Conservation (phyloP, 2,888 invertebrate genomes). For the Tuta absoluta region DNA sequence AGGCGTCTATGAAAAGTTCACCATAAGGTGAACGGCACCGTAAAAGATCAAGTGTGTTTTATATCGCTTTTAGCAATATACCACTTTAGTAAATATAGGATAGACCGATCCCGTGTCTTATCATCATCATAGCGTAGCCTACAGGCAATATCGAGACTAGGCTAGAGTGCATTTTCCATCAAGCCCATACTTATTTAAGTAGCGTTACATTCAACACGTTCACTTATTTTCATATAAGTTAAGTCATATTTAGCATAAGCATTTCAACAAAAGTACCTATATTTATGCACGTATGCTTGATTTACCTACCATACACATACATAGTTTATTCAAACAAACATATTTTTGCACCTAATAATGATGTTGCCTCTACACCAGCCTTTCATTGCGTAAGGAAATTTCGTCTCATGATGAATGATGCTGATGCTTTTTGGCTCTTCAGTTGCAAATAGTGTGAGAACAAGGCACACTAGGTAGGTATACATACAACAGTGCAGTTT, state of each 20-base stretch:
- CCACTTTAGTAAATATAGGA: constrained; percentile 6
- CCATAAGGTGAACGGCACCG: constrained; percentile 24
- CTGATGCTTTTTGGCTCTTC: constrained; percentile 3
- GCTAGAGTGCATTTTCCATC: not conserved
- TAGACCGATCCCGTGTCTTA: not conserved
- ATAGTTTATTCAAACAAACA: no score
- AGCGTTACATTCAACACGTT: no score
- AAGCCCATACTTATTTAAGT: no score
- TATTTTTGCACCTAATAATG: no score
- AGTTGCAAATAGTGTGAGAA: constrained; percentile 43
- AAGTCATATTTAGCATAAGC: no score
- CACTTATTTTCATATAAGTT: no score
- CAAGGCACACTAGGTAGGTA: not conserved
- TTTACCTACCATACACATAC: no score
- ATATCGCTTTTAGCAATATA: constrained; percentile 10
- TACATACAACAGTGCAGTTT: not conserved
- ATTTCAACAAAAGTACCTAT: no score
- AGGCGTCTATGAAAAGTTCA: constrained; percentile 24
- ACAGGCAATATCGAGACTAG: not conserved
- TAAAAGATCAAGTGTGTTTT: constrained; percentile 22
- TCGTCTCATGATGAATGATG: not conserved
- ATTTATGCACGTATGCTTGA: no score
- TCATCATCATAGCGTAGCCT: not conserved
- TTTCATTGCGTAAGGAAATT: not conserved
- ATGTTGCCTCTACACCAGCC: no score